phyloP scores from a whole-genome alignment of 2,797 vertebrate species.

The Sebastes kiyomatsui region DNA sequence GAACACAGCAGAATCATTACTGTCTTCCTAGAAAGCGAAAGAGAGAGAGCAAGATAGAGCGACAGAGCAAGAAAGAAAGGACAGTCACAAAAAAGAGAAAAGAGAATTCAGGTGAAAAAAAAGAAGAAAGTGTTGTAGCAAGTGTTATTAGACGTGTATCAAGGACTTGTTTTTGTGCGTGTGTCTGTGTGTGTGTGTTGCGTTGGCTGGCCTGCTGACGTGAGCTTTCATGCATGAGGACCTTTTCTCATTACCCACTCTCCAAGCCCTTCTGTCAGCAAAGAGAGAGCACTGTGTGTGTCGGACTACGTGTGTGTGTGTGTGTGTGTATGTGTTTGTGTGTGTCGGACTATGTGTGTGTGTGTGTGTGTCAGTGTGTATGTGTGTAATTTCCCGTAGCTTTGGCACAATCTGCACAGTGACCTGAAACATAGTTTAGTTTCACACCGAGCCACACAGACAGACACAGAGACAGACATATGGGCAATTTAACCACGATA shows the following conservation, averaged over 20 bases:
- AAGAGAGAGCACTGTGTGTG: conserved; percentile 24
- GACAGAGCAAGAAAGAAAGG: not conserved
- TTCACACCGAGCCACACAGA: conserved; percentile 70
- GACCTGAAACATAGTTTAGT: conserved; percentile 76
- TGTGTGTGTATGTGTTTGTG: not conserved
- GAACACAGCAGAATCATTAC: not conserved
- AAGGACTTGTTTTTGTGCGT: not conserved
- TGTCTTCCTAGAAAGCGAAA: not conserved
- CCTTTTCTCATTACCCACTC: conserved; percentile 76
- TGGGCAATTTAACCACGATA: conserved; percentile 61
- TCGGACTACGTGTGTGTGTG: not conserved
- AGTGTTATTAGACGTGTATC: not conserved
- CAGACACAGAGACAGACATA: conserved; percentile 67
- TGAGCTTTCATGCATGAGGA: conserved; percentile 74
- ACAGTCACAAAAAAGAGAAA: not conserved
- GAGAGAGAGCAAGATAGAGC: not conserved
- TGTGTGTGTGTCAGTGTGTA: conserved; percentile 17
- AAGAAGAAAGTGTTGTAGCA: not conserved
- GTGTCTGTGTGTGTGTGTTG: not conserved
- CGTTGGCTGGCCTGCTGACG: conserved; percentile 48
- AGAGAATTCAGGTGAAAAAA: not conserved
- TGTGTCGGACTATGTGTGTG: not conserved
- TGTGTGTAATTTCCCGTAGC: conserved; percentile 41
- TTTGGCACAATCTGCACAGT: conserved; percentile 62
- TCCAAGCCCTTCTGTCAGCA: conserved; percentile 73